Percentiles rank a stretch among this genome's conserved stretches.
phyloP scores from a whole-genome alignment of 2,797 vertebrate genomes.

The Linurgus olivaceus region DNA sequence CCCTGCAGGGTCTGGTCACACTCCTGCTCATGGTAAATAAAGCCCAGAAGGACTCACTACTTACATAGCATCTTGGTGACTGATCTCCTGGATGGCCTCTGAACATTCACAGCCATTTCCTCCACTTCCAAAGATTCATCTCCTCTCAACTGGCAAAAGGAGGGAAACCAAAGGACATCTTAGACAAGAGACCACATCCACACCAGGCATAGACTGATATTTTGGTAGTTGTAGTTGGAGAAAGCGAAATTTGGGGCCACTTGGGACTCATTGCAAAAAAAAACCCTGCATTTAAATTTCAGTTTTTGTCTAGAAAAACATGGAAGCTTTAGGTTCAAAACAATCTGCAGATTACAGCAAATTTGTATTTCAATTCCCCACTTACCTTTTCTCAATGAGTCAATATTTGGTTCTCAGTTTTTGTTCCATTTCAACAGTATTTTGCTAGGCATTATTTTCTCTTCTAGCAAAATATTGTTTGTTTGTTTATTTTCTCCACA shows the following conservation, averaged over 20 bases:
- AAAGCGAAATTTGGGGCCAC: not conserved
- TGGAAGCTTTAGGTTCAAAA: not conserved
- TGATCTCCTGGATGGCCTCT: conserved; percentile 75
- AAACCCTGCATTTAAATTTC: not conserved
- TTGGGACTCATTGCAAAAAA: not conserved
- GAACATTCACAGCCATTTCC: conserved; percentile 70
- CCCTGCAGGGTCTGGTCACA: not conserved
- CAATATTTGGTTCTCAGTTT: not conserved
- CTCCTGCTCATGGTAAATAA: not conserved
- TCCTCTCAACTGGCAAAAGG: conserved; percentile 66
- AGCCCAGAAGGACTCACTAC: not conserved
- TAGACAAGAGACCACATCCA: not conserved
- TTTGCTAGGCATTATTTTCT: not conserved
- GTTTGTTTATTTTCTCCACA: conserved; percentile 16
- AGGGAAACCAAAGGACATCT: not conserved
- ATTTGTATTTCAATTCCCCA: not conserved
- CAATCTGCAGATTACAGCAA: not conserved
- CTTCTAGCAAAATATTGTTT: not conserved
- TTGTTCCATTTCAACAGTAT: not conserved
- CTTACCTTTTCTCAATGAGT: not conserved
- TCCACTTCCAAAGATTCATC: conserved; percentile 70
- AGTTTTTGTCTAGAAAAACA: not conserved
- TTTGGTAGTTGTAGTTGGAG: not conserved
- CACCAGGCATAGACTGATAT: not conserved
- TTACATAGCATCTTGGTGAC: conserved; percentile 75